phyloP scores from a whole-genome alignment of 2,113 vertebrate species.

The Macrotis lagotis region DNA sequence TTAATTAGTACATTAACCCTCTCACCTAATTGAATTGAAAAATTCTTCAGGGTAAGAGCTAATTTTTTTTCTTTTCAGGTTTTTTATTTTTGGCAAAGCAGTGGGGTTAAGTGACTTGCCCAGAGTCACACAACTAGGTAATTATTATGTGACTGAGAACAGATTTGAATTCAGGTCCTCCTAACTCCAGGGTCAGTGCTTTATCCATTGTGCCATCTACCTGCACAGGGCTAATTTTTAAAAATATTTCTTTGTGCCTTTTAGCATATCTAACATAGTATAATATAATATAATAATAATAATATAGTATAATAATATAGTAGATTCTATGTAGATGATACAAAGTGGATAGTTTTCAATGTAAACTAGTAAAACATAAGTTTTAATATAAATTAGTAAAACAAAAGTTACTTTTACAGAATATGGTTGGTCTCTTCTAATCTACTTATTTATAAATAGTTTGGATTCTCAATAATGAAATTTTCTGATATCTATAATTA shows the following conservation, averaged over 20 bases:
- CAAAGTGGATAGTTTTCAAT: constrained; percentile 1
- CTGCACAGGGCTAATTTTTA: no score
- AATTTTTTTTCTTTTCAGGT: no score
- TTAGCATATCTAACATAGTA: neutral
- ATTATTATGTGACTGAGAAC: no score
- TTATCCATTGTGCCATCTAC: no score
- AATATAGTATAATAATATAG: no score
- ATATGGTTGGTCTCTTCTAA: constrained; percentile 15
- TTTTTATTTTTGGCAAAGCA: no score
- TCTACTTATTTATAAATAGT: neutral
- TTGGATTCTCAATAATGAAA: neutral
- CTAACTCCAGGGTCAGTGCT: no score
- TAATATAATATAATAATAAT: no score
- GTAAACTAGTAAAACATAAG: neutral
- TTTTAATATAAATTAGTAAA: constrained; percentile 23
- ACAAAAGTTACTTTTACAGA: neutral
- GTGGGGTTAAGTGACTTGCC: no score
- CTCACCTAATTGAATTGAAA: neutral
- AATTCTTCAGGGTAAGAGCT: neutral
- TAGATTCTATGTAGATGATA: constrained; percentile 10
- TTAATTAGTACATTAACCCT: neutral
- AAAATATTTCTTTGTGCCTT: neutral
- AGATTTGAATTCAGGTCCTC: no score
- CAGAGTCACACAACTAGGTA: no score
- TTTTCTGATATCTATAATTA: neutral